Evolutionary conservation across 1,140 invertebrate species (phyloP), one percentile per base, ranked within the genome.

Genomic region (Trachymyrmex cornetzi): DNA sequence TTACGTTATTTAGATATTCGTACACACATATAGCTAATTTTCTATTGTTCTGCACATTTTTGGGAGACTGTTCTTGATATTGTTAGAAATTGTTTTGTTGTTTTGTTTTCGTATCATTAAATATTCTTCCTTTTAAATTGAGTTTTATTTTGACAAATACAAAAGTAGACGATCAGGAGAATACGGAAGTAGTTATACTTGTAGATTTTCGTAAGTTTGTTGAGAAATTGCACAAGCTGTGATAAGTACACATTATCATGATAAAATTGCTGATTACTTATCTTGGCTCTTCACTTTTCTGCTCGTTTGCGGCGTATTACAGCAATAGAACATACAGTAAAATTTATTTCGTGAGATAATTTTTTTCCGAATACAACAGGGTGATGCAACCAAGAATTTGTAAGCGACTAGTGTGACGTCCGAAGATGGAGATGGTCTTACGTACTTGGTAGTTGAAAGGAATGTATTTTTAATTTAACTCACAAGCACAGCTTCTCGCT

Each of bases 381-480:
- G 22, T 22, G 27, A 44, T 4, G 61, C 72, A 27, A 22, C 44
- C 12, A 27, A 50, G 67, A 82, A 72, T 74, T 82, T 59, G 59
- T 61, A 74, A 82, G 55, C 38, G 53, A 30, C 30, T 34, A 27
- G 34, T 22, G 53, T 57, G 53, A 74, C 34, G 66, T 82, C 34
- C 27, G 44, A 72, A n/a, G 69, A 27, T 24, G 14, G 72, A n/a
- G 59, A 3, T 27, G 57, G 9, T 77, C n/a, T 85, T 85, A 64
- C 48, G 2, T 24, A 48, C 48, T 30, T n/a, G 74, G 11, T 84
- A 77, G 71, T 64, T 66, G 27, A 79, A 67, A 82, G 19, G 77
- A 84, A 86, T 80, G 88, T 87, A 84, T 89, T 87, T 89, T 90
- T 89, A 87, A 89, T 90, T 84, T 87, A 71, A 84, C 30, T 79